Evolutionary conservation across 2,113 vertebrate genomes (phyloP).

Genomic region (Numenius arquata): DNA sequence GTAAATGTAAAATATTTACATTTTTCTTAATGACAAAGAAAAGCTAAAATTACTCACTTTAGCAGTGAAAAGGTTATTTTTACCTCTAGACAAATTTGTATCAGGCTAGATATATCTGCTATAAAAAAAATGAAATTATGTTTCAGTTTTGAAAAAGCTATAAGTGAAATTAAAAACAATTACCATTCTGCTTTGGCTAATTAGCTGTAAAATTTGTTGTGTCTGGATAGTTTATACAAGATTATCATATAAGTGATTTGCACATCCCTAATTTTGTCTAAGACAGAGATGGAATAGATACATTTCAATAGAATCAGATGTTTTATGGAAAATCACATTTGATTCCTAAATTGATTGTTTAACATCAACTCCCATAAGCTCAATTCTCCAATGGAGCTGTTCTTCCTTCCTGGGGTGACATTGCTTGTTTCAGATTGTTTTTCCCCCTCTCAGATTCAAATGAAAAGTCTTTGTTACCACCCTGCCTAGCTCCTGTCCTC

Average conservation of each 20-base stretch:
- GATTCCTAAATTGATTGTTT: not conserved
- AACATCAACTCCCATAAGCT: not conserved
- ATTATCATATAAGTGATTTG: not conserved
- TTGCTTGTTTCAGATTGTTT: not conserved
- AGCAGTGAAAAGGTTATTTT: not conserved
- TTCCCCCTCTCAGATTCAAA: not conserved
- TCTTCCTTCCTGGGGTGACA: not conserved
- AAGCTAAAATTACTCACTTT: not conserved
- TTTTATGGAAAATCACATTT: not conserved
- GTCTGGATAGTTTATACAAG: not conserved
- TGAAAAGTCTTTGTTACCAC: not conserved
- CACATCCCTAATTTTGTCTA: not conserved
- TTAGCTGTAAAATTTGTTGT: not conserved
- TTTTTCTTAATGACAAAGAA: not conserved
- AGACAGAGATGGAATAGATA: not conserved
- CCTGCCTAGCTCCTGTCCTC: not conserved
- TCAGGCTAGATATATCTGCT: not conserved
- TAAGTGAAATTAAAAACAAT: not conserved
- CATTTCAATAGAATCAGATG: not conserved
- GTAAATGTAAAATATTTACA: not conserved
- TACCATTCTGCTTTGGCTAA: not conserved
- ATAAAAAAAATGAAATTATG: not conserved
- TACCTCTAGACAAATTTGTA: not conserved
- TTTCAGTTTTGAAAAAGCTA: not conserved
- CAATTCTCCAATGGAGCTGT: not conserved